phyloP scores from a whole-genome alignment of 2,888 invertebrate species.

The Melangyna quadrimaculata region DNA sequence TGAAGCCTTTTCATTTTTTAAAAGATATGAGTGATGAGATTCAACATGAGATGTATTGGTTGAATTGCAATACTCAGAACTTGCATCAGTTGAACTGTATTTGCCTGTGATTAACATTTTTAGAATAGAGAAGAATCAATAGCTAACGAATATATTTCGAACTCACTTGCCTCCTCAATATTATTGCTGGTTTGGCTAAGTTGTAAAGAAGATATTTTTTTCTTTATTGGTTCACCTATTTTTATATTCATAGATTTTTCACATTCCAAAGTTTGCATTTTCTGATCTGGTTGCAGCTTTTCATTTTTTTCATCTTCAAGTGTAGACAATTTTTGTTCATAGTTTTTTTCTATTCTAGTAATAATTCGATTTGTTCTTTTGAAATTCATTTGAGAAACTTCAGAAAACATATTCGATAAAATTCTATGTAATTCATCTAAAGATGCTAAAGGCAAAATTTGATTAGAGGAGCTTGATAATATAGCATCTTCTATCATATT shows the following conservation, averaged over 20 bases:
- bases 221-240: neutral
- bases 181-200: conserved; percentile 9
- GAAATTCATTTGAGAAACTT: conserved; percentile 30
- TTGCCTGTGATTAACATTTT: neutral
- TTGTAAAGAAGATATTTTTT: neutral
- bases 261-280: too few species aligned
- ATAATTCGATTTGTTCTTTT: conserved; percentile 56
- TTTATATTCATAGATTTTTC: neutral
- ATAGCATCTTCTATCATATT: conserved; percentile 11
- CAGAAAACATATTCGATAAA: conserved; percentile 28
- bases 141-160: neutral
- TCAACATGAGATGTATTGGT: neutral
- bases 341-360: conserved; percentile 46
- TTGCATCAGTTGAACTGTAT: neutral
- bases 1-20: neutral
- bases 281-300: neutral
- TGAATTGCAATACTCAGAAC: neutral
- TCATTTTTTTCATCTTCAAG: neutral
- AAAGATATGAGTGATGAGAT: neutral
- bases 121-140: neutral
- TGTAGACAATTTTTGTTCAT: conserved; percentile 40
- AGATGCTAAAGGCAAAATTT: neutral
- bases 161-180: conserved; percentile 7
- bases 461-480: neutral
- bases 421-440: conserved; percentile 14